These are phyloP conservation scores for Istiophorus platypterus DNA, from an alignment of 2,113 vertebrate genomes.

Conservation along the genomic window DNA sequence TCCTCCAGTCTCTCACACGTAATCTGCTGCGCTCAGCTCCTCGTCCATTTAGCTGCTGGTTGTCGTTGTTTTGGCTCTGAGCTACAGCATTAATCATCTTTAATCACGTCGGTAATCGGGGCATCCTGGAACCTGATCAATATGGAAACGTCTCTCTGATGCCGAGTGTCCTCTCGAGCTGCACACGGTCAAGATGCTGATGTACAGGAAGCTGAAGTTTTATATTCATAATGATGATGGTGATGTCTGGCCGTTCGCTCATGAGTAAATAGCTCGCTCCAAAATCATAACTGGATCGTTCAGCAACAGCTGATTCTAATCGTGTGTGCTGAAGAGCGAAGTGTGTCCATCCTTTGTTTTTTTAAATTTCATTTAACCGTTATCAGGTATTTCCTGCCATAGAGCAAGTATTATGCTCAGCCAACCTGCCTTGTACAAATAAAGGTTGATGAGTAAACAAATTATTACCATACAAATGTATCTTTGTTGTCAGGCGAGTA, in stretches of 20 bases:
- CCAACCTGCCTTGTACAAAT: too few relatives aligned
- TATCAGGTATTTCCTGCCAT: too few relatives aligned
- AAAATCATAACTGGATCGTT: neutral
- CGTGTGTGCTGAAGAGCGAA: neutral
- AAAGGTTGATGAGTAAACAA: too few relatives aligned
- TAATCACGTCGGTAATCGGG: constrained; percentile 10
- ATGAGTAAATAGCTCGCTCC: neutral
- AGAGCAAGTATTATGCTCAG: too few relatives aligned
- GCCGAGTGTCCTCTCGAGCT: neutral
- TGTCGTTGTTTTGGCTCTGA: constrained; percentile 8
- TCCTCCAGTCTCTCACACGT: constrained; percentile 35
- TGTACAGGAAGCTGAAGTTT: neutral
- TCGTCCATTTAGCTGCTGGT: neutral
- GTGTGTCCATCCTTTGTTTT: too few relatives aligned
- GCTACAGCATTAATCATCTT: constrained; percentile 21
- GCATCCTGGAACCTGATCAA: neutral
- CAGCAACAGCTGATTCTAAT: neutral
- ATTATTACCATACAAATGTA: too few relatives aligned
- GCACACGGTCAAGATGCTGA: neutral
- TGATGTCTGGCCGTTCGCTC: neutral
- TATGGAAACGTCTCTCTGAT: neutral
- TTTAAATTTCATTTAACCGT: too few relatives aligned
- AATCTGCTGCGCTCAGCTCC: constrained; percentile 55
- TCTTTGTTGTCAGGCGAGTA: too few relatives aligned
- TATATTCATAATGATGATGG: neutral